Evolutionary conservation across 2,888 invertebrate genomes (phyloP), one percentile per base, ranked within the genome.

Genomic region (Teinopalpus imperialis): DNA sequence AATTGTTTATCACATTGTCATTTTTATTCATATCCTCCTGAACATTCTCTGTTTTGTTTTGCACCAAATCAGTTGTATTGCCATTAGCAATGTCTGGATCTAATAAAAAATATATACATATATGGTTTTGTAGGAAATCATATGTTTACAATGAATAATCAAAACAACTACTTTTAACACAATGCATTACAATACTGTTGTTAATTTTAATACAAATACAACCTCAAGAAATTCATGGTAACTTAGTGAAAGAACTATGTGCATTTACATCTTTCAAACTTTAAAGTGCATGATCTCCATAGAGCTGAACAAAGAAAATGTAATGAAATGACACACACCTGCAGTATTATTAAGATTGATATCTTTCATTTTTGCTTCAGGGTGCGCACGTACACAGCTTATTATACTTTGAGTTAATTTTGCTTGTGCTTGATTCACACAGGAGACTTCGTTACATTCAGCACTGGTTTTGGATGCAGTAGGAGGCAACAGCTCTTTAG

Each of bases 341-440:
- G 79, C 64, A 54, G 79, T 79, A 73, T 66, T 82, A 51, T 82
- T 86, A 51, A 80, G 70, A 59, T 86, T 83, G 61, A 82, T 76
- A 79, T 87, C 87, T 77, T 83, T 87, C 85, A 87, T 87, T 59
- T 77, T 85, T 61, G 64, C 56, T 46, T 83, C 82, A 73, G 66
- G 69, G 62, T 66, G 81, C 69, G 71, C 61, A 50, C 80, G 70
- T 57, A 75, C 64, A 53, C 78, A 73, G 65, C 80, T 80, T 54
- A 75, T 77, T 69, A 87, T 70, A 57, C 86, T 81, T 56, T 85
- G 83, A 51, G 85, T 81, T 54, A 87, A 67, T 69, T 87, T 88
- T 23, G 71, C 82, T 69, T 88, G 88, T 12, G 87, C 86, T 68
- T 83, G 79, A 59, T 71, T 83, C 41, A 80, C 80, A 68, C 76